A percentile compares a stretch with the other conserved stretches of the same genome.
These are phyloP conservation scores for Petrocephalus microphthalmus DNA, from an alignment of 2,113 vertebrate species.

Conservation along the genomic window DNA sequence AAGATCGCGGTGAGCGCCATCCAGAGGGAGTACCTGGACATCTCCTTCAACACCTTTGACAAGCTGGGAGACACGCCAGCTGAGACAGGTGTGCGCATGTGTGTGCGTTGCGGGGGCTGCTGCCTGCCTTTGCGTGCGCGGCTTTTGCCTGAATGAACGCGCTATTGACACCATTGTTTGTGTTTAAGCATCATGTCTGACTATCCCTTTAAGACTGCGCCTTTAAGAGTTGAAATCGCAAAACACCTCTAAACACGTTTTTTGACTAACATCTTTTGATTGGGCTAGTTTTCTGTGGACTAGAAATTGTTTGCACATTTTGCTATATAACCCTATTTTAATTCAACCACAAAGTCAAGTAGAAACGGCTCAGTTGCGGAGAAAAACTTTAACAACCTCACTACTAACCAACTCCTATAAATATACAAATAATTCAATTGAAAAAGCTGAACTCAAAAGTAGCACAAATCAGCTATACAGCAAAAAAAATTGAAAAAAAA, in stretches of 20 bases:
- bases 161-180: background rate
- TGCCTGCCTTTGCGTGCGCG: background rate
- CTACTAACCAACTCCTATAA: background rate
- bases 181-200: background rate
- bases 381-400: background rate
- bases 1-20: slow-evolving; percentile 98
- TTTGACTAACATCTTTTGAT: background rate
- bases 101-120: background rate
- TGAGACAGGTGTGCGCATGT: slow-evolving; percentile 71
- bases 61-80: slow-evolving; percentile 75
- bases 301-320: background rate
- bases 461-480: background rate
- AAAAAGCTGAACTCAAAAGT: background rate
- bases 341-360: background rate
- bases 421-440: background rate
- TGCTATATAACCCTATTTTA: too few species aligned
- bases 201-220: background rate
- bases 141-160: background rate
- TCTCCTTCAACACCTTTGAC: slow-evolving; percentile 91
- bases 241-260: background rate
- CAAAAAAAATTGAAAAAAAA: background rate
- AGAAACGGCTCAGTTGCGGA: too few species aligned
- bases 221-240: background rate
- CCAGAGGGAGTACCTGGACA: slow-evolving; percentile 96
- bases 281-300: background rate